Evolutionary conservation across 2,888 invertebrate species (phyloP), one percentile per base, ranked within the genome.

Genomic region (Scaptodrosophila latifasciaeformis): DNA sequence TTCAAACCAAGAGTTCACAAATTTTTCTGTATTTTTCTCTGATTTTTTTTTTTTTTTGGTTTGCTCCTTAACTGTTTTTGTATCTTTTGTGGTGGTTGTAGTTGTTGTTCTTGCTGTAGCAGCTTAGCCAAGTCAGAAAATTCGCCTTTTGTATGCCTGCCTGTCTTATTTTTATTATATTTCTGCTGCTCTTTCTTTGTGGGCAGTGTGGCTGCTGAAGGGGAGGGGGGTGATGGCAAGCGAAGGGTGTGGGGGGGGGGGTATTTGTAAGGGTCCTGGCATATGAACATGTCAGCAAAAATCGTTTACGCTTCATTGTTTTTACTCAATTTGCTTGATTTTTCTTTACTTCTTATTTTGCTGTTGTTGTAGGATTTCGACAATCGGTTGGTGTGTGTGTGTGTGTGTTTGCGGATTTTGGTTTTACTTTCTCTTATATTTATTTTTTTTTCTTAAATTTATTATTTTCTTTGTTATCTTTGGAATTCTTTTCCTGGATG

Each of bases 261-360:
- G n/a, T n/a, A n/a, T n/a, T n/a, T n/a, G n/a, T n/a, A n/a, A n/a
- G n/a, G 31, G 31, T 10, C 31, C 40, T 12, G 37, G 34, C 34
- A 10, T 39, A 39, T 45, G 43, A 37, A 60, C 60, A 64, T 61
- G 78, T 75, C 75, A 75, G 78, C 78, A 78, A 62, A 75, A 78
- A 78, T 64, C 72, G 62, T 78, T 75, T 69, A 71, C 67, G 76
- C 75, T 75, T 78, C 75, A 78, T 75, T 75, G 76, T 78, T 75
- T 62, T 75, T 70, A 71, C 76, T 78, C 67, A 75, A 71, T 69
- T 74, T 67, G 51, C 54, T 62, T 70, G 65, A 72, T 51, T 45
- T 60, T 60, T 47, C 58, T 18, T 37, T n/a, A n/a, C n/a, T n/a
- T n/a, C n/a, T n/a, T n/a, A n/a, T 64, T 59, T 69, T 63, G 59